Percentiles rank a stretch among this genome's conserved stretches.
These are phyloP conservation scores for Apostichopus californicus DNA, from an alignment of 35 echinoderm and acorn worm species.

Conservation along the genomic window DNA sequence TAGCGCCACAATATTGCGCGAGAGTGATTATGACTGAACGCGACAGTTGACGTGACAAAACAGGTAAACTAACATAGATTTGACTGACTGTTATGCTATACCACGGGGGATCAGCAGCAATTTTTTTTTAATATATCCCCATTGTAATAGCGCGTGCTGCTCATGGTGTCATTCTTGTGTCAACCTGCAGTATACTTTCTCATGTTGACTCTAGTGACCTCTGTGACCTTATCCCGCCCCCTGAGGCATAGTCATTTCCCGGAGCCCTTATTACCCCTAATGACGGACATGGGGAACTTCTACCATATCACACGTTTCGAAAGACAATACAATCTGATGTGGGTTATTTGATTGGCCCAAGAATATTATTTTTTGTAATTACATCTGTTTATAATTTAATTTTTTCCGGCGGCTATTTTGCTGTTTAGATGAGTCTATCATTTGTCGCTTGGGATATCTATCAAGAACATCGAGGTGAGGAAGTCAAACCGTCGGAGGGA, in stretches of 20 bases:
- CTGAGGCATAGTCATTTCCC: not conserved
- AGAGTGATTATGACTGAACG: not conserved
- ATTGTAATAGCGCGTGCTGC: not conserved
- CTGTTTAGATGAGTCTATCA: not conserved
- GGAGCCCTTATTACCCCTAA: not conserved
- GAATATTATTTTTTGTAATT: slow-evolving; percentile 51
- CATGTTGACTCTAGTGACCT: not conserved
- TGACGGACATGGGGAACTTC: slow-evolving; percentile 1
- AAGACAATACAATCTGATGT: slow-evolving; percentile 37
- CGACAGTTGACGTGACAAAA: not conserved
- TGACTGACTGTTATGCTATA: not conserved
- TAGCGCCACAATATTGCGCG: too few species aligned
- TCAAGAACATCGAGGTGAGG: not conserved
- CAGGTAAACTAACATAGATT: not conserved
- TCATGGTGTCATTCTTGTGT: not conserved
- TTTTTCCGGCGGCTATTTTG: slow-evolving; percentile 29
- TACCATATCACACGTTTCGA: slow-evolving; percentile 2
- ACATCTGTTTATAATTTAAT: slow-evolving; percentile 50
- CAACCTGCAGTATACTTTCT: not conserved
- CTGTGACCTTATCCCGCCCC: not conserved
- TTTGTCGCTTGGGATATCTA: not conserved
- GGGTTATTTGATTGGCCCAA: slow-evolving; percentile 10
- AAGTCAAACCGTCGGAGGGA: not conserved
- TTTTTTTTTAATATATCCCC: not conserved
- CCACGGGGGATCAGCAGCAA: not conserved